Conservation (phyloP, 2,888 invertebrate genomes). For the Tachystola acroxantha region DNA sequence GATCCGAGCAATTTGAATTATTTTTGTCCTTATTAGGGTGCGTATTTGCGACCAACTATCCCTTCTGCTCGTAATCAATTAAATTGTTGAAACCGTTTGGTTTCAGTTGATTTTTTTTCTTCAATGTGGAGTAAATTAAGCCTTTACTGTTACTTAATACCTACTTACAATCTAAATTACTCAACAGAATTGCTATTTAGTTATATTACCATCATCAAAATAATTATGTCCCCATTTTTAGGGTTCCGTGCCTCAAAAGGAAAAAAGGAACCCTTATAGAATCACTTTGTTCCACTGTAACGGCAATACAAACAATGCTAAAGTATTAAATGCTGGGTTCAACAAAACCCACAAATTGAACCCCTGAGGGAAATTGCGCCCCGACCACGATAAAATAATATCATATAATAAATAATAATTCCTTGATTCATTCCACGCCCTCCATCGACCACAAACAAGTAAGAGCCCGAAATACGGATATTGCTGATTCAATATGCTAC, state of each 20-base stretch:
- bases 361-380: slow-evolving; percentile 3
- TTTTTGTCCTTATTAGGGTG: slow-evolving; percentile 26
- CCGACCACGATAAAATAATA: slow-evolving; percentile 13
- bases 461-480: slow-evolving; percentile 32
- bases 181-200: too few relatives aligned
- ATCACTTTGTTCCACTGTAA: too few relatives aligned
- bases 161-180: too few relatives aligned
- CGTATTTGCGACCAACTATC: slow-evolving; percentile 3
- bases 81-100: neutral
- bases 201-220: too few relatives aligned
- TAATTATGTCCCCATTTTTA: too few relatives aligned
- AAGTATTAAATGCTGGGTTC: too few relatives aligned
- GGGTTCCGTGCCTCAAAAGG: too few relatives aligned
- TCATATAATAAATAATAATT: slow-evolving; percentile 27
- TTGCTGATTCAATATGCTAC: slow-evolving; percentile 41
- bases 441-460: slow-evolving; percentile 30
- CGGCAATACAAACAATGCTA: too few relatives aligned
- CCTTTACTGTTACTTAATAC: too few relatives aligned
- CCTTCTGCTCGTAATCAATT: neutral
- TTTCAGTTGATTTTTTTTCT: too few relatives aligned
- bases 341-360: neutral
- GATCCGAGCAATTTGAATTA: slow-evolving; percentile 50
- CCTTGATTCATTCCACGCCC: slow-evolving; percentile 24
- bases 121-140: too few relatives aligned
- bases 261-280: too few relatives aligned